These are phyloP conservation scores for Carcharodon carcharias DNA, from an alignment of 2,797 vertebrate genomes.

Conservation along the genomic window DNA sequence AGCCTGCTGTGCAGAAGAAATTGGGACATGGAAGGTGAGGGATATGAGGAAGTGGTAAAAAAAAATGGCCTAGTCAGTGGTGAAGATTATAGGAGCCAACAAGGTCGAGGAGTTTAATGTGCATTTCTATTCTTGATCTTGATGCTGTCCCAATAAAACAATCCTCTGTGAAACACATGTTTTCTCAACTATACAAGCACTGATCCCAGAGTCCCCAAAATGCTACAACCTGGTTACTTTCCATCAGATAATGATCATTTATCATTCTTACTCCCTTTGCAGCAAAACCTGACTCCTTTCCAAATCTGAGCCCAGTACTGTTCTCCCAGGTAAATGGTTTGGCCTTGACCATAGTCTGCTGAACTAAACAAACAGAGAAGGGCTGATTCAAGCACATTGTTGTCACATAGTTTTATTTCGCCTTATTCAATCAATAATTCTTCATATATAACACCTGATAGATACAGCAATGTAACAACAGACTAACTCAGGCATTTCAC, in stretches of 20 bases:
- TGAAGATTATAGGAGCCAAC: background rate
- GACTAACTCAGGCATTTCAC: background rate
- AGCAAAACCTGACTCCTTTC: background rate
- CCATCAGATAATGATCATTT: background rate
- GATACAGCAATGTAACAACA: background rate
- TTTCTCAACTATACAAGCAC: background rate
- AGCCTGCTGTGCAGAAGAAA: background rate
- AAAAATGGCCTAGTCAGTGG: background rate
- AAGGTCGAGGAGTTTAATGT: background rate
- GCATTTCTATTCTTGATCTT: background rate
- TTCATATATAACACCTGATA: background rate
- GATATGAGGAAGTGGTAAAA: background rate
- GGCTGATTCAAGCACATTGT: background rate
- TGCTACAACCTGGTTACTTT: too few relatives aligned
- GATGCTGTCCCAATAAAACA: background rate
- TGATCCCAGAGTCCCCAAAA: background rate
- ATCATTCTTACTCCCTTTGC: background rate
- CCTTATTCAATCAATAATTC: background rate
- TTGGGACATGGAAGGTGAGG: background rate
- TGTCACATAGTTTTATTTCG: background rate
- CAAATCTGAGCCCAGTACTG: background rate
- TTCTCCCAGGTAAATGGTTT: background rate
- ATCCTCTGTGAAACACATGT: background rate
- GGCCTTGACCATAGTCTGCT: too few relatives aligned
- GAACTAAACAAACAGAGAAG: background rate